Percentiles rank a stretch among this genome's conserved stretches.
These are phyloP conservation scores for Drosophila nebulosa DNA, from an alignment of 1,140 invertebrate species.

Conservation along the genomic window DNA sequence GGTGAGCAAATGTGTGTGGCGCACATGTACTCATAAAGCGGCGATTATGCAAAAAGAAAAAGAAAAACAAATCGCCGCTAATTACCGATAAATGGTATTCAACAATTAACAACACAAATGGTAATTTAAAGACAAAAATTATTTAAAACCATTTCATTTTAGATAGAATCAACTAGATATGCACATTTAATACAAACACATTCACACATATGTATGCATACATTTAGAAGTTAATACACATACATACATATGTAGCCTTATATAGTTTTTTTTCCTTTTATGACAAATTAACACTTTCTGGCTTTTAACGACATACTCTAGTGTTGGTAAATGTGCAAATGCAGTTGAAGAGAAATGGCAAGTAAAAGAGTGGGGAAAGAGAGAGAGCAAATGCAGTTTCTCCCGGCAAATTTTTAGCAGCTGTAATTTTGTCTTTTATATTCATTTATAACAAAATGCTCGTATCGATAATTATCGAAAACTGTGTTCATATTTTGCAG, in stretches of 20 bases:
- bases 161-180: not conserved
- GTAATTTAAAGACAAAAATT: not conserved
- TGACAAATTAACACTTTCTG: slow-evolving; percentile 3
- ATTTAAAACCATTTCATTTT: slow-evolving; percentile 21
- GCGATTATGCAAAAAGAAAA: slow-evolving; percentile 66
- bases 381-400: not conserved
- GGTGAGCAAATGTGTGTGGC: slow-evolving; percentile 42
- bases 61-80: slow-evolving; percentile 13
- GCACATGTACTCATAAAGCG: slow-evolving; percentile 60
- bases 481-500: slow-evolving; percentile 28
- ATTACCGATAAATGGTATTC: slow-evolving; percentile 11
- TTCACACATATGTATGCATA: not conserved
- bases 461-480: not conserved
- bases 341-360: not conserved
- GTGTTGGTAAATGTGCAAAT: slow-evolving; percentile 2
- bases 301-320: not conserved
- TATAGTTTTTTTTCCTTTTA: not conserved
- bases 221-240: not conserved
- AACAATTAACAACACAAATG: not conserved
- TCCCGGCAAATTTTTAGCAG: slow-evolving; percentile 4
- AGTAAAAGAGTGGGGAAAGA: not conserved
- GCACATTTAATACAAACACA: not conserved
- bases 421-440: not conserved
- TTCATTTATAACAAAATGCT: not conserved
- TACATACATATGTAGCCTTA: not conserved